phyloP scores from a whole-genome alignment of 53 echinoderm and acorn worm species.

The Holothuria scabra region DNA sequence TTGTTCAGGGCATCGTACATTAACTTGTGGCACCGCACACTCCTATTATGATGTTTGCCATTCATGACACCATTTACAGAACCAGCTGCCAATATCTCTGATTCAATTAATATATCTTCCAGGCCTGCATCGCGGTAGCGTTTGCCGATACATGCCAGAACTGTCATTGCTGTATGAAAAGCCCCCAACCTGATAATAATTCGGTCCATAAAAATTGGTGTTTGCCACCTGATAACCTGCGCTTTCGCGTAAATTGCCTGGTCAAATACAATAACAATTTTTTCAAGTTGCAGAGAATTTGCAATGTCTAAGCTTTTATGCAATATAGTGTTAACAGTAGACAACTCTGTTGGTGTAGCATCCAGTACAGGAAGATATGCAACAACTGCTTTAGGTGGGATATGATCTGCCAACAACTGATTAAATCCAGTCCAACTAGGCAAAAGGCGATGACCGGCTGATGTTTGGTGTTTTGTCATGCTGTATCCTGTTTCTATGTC shows the following conservation, averaged over 20 bases:
- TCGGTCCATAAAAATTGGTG: not conserved
- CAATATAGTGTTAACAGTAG: constrained; percentile 53
- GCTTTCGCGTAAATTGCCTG: constrained; percentile 56
- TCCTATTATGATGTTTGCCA: constrained; percentile 61
- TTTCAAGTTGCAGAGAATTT: not conserved
- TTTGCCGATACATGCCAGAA: constrained; percentile 39
- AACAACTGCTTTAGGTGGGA: constrained; percentile 24
- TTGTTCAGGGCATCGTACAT: constrained; percentile 63
- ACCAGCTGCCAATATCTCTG: constrained; percentile 59
- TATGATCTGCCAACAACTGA: not conserved
- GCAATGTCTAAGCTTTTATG: constrained; percentile 48
- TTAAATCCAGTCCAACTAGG: constrained; percentile 33
- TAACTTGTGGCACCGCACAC: constrained; percentile 64
- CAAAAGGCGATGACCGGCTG: not conserved
- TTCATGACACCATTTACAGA: constrained; percentile 53
- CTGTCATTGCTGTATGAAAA: constrained; percentile 61
- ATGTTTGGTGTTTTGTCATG: constrained; percentile 26
- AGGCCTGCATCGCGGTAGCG: constrained; percentile 1
- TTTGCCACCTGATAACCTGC: constrained; percentile 52
- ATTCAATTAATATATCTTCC: constrained; percentile 24
- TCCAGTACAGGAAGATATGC: constrained; percentile 55
- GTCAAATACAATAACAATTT: constrained; percentile 56
- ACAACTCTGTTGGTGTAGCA: constrained; percentile 54
- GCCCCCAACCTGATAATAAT: constrained; percentile 48
- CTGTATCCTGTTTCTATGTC: constrained; percentile 21